Evolutionary conservation across 2,113 vertebrate genomes (phyloP), one percentile per base, ranked within the genome.

Genomic region (Neotragus moschatus): DNA sequence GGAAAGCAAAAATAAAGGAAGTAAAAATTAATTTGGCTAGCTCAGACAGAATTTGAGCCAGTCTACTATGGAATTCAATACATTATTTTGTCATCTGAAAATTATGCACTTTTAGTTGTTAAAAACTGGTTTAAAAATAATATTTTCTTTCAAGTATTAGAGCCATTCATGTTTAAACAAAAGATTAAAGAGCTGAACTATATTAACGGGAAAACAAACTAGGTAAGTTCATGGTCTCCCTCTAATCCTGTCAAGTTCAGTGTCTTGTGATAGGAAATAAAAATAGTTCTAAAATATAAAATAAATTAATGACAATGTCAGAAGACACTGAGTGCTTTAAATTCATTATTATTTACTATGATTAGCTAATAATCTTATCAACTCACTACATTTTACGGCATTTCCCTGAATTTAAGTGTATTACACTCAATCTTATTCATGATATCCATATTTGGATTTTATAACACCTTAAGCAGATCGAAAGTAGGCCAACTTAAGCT

Each of bases 191-290:
- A 90, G 81, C 17, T 82, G 47, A 94, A 80, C 80, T 56, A 33
- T 47, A 97, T 96, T 66, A 98, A 39, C 47, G 23, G 96, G 19
- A 88, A 95, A 51, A 63, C 23, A 94, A 97, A 91, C 2, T 26
- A 55, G 17, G 17, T 93, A 66, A 88, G 13, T 96, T 96, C 4
- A 9, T 75, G 87, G 45, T 10, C 88, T 33, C n/a, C 84, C n/a
- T 91, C 86, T 66, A 95, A 84, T 3, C n/a, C 6, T 81, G 14
- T 53, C 49, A 85, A 90, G 39, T 63, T 88, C 61, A 97, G 8
- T 16, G 88, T 51, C 88, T 97, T 84, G 63, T 10, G 75, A 53
- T 47, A 93, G 39, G 25, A 88, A 98, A 73, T 43, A 49, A 88
- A 91, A 26, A 92, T 91, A 97, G 45, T 63, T 4, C 47, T 95